Conservation (phyloP, 2,113 vertebrate genomes). For the Phyllopteryx taeniolatus region DNA sequence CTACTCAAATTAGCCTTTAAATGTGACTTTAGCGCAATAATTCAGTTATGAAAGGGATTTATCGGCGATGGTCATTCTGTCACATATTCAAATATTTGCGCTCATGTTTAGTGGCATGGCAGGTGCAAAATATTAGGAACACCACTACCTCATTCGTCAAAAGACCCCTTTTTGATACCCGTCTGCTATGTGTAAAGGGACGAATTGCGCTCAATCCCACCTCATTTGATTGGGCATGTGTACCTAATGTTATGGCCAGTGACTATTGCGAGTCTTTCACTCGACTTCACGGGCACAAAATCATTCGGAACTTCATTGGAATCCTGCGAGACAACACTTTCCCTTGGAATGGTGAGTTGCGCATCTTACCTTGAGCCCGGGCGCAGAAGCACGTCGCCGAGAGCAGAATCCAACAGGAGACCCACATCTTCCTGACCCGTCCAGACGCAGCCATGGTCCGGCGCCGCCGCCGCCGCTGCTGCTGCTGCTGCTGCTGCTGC, state of each 20-base stretch:
- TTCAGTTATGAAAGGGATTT: not conserved
- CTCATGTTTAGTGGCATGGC: not conserved
- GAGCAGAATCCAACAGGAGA: constrained; percentile 70
- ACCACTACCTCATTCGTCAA: not conserved
- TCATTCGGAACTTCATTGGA: not conserved
- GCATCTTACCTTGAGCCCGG: constrained; percentile 72
- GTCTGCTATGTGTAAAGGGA: not conserved
- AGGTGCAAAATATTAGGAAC: not conserved
- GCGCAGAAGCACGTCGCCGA: constrained; percentile 44
- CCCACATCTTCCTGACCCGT: constrained; percentile 59
- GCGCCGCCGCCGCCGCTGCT: not conserved
- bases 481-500: not conserved
- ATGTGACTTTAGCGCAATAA: too few relatives aligned
- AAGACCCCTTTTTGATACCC: too few relatives aligned
- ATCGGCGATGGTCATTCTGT: not conserved
- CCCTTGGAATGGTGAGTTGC: constrained; percentile 1
- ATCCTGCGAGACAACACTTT: not conserved
- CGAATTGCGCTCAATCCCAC: not conserved
- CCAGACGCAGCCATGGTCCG: constrained; percentile 48
- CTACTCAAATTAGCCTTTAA: not conserved
- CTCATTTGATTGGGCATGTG: not conserved
- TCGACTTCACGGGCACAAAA: not conserved
- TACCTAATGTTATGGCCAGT: not conserved
- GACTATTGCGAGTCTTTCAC: not conserved
- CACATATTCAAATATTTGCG: not conserved